A percentile compares a stretch with the other conserved stretches of the same genome.
Evolutionary conservation across 1,140 invertebrate genomes (phyloP).

Genomic region (Centruroides vittatus): DNA sequence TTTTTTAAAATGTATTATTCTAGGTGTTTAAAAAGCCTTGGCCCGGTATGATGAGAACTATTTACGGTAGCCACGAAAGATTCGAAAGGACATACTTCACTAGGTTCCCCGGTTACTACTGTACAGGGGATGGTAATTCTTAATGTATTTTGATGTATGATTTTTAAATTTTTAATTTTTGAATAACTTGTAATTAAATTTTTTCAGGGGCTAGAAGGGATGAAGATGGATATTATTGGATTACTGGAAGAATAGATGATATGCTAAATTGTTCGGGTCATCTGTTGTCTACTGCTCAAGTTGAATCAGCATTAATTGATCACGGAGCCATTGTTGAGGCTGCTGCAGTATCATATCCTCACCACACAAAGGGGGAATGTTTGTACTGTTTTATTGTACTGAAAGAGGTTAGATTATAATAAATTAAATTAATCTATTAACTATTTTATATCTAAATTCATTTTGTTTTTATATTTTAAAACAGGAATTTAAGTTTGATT

Average conservation of each 20-base stretch:
- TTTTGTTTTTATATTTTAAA: no score
- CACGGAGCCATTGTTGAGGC: slow-evolving; percentile 74
- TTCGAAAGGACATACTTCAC: slow-evolving; percentile 91
- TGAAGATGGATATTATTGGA: slow-evolving; percentile 88
- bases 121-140: slow-evolving; percentile 79
- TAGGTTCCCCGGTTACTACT: slow-evolving; percentile 91
- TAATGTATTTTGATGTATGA: no score
- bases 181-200: no score
- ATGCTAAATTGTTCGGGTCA: slow-evolving; percentile 98
- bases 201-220: slow-evolving; percentile 62
- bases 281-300: slow-evolving; percentile 87
- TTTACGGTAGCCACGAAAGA: slow-evolving; percentile 80
- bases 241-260: slow-evolving; percentile 93
- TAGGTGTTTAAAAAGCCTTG: slow-evolving; percentile 74
- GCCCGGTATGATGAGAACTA: slow-evolving; percentile 92
- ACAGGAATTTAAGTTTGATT: no score
- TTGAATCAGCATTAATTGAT: slow-evolving; percentile 75
- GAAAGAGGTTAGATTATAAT: slow-evolving; percentile 41
- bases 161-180: no score
- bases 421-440: background rate
- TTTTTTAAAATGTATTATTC: background rate
- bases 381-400: slow-evolving; percentile 92
- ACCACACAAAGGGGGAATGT: slow-evolving; percentile 88
- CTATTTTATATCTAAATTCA: background rate
- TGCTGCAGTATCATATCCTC: slow-evolving; percentile 85